Base-by-base conservation (phyloP, 2,888 invertebrate genomes). In the Alloplasta piceator region DNA sequence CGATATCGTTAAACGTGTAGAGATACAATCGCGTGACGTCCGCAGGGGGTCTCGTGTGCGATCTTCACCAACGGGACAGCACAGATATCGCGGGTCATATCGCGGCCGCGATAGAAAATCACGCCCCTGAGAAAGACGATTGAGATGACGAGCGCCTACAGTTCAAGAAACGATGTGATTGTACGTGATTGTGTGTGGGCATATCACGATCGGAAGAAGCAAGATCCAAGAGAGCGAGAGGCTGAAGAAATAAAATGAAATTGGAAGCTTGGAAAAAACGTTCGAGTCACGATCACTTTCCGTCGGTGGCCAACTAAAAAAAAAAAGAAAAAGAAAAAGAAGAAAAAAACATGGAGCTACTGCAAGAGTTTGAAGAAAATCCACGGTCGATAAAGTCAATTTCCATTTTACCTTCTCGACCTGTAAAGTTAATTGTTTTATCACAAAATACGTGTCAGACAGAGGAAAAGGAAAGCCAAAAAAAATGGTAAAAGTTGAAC, bases 11-110 rank as follows among this genome's bases (percentile, higher is more conserved):
- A 76, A 72, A 74, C 73, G 75, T 64, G 16, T 48, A 72, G 26
- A 70, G 89, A 90, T 90, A 88, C 83, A 86, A 90, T 90, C 89
- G 84, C 89, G 87, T 90, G 91, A 92, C 91, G 91, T 86, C 90
- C 87, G 87, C 90, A 90, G 89, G 89, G 88, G 89, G 90, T 88
- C 26, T 3, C 89, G 89, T 77, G 63, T 60, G 66, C 73, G 73
- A 81, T 78, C 76, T 79, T 71, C 67, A 66, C 70, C 68, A 56
- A 46, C 71, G 66, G 66, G 70, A 50, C 74, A 76, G 41, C 7
- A 58, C 67, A 52, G 64, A 58, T 26, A 26, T 60, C 70, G 73
- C 55, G 39, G 50, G 26, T 26, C 67, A 26, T 68, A 68, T 67
- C 67, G 38, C 10, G 10, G 46, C 14, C 73, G 67, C 78, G 78